These are phyloP conservation scores for Caenorhabditis inopinata DNA, from an alignment of 1,140 invertebrate species.

Conservation along the genomic window DNA sequence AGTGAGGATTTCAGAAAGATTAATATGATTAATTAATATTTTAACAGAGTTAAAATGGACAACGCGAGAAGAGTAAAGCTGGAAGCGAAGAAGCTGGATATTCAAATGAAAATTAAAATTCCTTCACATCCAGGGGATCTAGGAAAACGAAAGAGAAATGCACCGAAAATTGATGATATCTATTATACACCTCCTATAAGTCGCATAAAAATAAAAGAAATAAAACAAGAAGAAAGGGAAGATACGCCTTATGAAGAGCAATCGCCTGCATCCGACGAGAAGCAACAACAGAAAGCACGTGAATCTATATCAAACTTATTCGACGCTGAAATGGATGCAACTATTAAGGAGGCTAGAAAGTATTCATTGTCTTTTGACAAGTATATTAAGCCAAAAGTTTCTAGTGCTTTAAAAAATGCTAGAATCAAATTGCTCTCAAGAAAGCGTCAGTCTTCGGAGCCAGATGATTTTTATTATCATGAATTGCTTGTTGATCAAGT, in stretches of 20 bases:
- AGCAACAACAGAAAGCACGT: background rate
- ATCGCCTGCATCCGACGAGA: background rate
- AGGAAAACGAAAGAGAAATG: background rate
- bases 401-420: background rate
- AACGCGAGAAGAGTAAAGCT: background rate
- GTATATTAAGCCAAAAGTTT: background rate
- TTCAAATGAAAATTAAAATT: background rate
- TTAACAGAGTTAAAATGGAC: slow-evolving; percentile 4
- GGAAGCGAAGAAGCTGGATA: background rate
- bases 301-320: background rate
- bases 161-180: background rate
- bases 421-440: background rate
- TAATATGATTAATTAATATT: too few species aligned
- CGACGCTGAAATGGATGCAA: slow-evolving; percentile 17
- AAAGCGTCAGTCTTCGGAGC: background rate
- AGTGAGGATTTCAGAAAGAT: background rate
- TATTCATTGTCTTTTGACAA: background rate
- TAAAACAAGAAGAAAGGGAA: background rate
- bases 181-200: background rate
- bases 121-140: background rate
- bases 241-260: background rate
- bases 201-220: background rate
- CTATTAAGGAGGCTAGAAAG: background rate
- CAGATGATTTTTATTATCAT: slow-evolving; percentile 17
- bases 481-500: background rate